These are phyloP conservation scores for Oryctolagus cuniculus DNA, from an alignment of 2,113 vertebrate species.

Conservation along the genomic window mOryCun1.1 NC_091442.1:47189501-47190000, in stretches of 20 bases:
- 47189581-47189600: not conserved
- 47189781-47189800: not conserved
- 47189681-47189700: not conserved
- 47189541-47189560: not conserved
- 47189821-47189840: not conserved
- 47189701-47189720: not conserved
- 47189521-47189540: not conserved
- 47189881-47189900: constrained; percentile 12
- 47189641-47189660: not conserved
- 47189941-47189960: constrained; percentile 2
- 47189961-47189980: not conserved
- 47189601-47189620: not conserved
- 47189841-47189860: constrained; percentile 61
- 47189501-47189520: not conserved
- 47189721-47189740: not conserved
- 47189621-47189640: constrained; percentile 27
- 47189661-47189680: not conserved
- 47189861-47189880: not conserved
- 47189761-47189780: constrained; percentile 55
- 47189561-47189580: not conserved
- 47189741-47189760: no score
- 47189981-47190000: constrained; percentile 33
- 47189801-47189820: not conserved
- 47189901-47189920: not conserved
- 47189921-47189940: constrained; percentile 46